phyloP scores from a whole-genome alignment of 2,113 vertebrate species.

The Gavialis gangeticus region DNA sequence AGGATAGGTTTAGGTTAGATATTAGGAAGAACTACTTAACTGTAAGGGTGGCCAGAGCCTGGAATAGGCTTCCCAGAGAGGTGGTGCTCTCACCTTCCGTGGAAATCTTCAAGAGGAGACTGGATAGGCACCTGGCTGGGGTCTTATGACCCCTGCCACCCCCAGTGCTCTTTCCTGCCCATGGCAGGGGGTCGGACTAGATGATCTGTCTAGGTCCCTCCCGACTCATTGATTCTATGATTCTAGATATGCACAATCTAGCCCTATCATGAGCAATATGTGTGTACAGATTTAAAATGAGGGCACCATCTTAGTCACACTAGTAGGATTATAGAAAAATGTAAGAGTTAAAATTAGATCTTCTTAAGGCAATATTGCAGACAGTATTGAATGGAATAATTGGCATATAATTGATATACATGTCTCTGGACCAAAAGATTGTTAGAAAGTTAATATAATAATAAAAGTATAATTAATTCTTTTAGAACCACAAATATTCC shows the following conservation, averaged over 20 bases:
- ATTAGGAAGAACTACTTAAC: no score
- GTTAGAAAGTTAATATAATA: slow-evolving; percentile 54
- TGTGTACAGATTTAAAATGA: neutral
- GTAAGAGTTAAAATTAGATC: neutral
- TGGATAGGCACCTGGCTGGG: no score
- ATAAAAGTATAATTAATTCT: slow-evolving; percentile 62
- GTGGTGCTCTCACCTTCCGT: no score
- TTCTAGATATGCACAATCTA: neutral
- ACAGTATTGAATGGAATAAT: slow-evolving; percentile 15
- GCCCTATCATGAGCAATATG: neutral
- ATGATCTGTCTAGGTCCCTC: no score
- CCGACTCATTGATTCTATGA: neutral
- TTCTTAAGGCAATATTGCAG: slow-evolving; percentile 6
- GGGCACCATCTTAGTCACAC: neutral
- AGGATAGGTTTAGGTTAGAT: no score
- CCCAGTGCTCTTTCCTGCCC: no score
- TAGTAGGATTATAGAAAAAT: neutral
- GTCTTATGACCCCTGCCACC: no score
- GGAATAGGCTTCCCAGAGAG: no score
- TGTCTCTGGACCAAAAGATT: slow-evolving; percentile 38
- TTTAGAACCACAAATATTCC: slow-evolving; percentile 39
- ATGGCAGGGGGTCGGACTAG: no score
- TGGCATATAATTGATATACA: slow-evolving; percentile 30
- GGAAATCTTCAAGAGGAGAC: no score
- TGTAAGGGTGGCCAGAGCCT: no score